phyloP scores from a whole-genome alignment of 2,888 invertebrate species.

The Agrochola lychnidis region DNA sequence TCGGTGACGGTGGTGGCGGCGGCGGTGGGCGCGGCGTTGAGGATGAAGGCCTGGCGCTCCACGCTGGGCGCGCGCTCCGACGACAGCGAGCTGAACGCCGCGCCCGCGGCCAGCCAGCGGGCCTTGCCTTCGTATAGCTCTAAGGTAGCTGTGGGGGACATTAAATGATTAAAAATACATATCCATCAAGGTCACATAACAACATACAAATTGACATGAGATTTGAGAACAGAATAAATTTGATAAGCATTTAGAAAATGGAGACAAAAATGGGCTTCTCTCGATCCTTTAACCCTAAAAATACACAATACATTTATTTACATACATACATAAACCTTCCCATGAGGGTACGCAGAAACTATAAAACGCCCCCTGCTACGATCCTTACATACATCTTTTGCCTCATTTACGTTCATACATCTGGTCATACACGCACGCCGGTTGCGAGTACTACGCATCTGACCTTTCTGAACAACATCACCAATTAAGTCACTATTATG shows the following conservation, averaged over 20 bases:
- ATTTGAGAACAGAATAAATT: background rate
- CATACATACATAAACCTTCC: too few relatives aligned
- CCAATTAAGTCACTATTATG: too few relatives aligned
- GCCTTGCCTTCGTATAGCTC: conserved; percentile 97
- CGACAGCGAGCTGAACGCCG: conserved; percentile 96
- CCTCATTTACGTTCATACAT: too few relatives aligned
- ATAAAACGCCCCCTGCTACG: too few relatives aligned
- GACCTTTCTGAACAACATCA: too few relatives aligned
- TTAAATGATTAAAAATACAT: background rate
- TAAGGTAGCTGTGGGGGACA: conserved; percentile 92
- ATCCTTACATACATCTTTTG: too few relatives aligned
- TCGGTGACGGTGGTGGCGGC: conserved; percentile 99
- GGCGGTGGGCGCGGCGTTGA: conserved; percentile 93
- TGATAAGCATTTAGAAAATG: background rate
- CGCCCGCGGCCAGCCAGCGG: conserved; percentile 95
- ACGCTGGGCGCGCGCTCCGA: conserved; percentile 92
- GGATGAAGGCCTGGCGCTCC: conserved; percentile 95
- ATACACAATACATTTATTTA: background rate
- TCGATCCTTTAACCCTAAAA: background rate
- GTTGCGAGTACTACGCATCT: too few relatives aligned
- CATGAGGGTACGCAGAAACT: too few relatives aligned
- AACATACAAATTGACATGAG: background rate
- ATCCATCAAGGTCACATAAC: background rate
- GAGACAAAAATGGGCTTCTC: background rate
- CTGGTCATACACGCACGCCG: too few relatives aligned